phyloP scores from a whole-genome alignment of 2,113 vertebrate species.

The Dendrocopos noguchii region DNA sequence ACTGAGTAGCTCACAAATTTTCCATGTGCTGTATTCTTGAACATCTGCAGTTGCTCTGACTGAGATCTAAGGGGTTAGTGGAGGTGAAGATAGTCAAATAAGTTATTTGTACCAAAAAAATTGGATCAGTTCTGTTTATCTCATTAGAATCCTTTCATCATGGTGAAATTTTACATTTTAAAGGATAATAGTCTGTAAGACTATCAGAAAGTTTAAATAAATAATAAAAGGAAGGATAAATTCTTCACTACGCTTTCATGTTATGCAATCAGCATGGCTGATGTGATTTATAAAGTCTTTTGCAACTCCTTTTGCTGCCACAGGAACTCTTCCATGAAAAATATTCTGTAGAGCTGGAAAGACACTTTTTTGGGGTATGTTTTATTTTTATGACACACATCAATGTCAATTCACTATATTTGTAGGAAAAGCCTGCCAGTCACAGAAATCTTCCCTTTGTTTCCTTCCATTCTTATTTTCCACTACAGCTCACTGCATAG shows the following conservation, averaged over 20 bases:
- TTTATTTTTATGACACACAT: slow-evolving; percentile 20
- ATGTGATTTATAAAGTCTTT: slow-evolving; percentile 11
- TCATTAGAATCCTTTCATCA: background rate
- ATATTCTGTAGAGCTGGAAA: background rate
- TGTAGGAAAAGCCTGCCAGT: background rate
- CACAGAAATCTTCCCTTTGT: background rate
- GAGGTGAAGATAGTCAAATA: background rate
- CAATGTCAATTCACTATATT: background rate
- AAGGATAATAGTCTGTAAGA: background rate
- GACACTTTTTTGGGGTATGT: background rate
- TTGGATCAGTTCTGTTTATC: background rate
- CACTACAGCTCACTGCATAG: background rate
- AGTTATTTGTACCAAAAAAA: background rate
- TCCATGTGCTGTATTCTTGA: background rate
- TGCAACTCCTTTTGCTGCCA: background rate
- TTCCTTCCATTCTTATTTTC: background rate
- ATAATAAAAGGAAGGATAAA: slow-evolving; percentile 27
- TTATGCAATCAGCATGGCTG: background rate
- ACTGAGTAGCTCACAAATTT: background rate
- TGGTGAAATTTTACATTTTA: background rate
- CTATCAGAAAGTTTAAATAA: slow-evolving; percentile 2
- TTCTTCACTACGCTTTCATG: background rate
- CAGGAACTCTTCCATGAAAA: slow-evolving; percentile 30
- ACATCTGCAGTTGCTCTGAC: background rate
- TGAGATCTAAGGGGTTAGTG: background rate